Evolutionary conservation across 2,113 vertebrate genomes (phyloP).

Genomic region (Prinia subflava): DNA sequence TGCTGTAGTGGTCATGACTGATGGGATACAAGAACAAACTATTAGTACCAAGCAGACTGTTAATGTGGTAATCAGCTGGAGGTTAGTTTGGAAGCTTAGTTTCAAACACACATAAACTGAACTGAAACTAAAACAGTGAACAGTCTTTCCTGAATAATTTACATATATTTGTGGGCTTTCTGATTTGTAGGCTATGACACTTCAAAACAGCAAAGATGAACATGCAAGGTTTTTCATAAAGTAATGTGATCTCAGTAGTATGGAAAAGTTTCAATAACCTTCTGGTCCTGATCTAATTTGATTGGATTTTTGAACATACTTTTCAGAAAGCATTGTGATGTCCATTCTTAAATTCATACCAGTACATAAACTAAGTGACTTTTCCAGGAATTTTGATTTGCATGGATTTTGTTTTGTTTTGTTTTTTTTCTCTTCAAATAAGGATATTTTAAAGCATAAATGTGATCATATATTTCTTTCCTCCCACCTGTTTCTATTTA

Average conservation of each 20-base stretch:
- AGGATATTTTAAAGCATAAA: not conserved
- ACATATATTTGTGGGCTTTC: not conserved
- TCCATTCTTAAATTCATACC: not conserved
- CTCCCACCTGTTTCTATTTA: fast-evolving
- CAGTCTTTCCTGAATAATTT: not conserved
- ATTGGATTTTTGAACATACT: not conserved
- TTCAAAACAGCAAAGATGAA: not conserved
- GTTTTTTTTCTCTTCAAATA: not conserved
- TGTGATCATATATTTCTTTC: not conserved
- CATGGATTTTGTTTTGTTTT: no score
- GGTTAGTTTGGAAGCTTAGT: not conserved
- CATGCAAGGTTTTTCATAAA: not conserved
- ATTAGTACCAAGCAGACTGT: not conserved
- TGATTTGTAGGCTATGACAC: not conserved
- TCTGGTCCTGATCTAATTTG: not conserved
- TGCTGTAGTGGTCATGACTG: not conserved
- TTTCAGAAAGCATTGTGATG: not conserved
- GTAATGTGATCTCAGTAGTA: not conserved
- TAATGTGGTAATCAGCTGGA: not conserved
- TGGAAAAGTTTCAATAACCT: not conserved
- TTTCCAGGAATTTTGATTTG: not conserved
- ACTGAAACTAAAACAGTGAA: not conserved
- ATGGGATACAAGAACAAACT: not conserved
- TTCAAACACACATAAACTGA: not conserved
- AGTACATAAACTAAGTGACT: not conserved